Evolutionary conservation across 2,797 vertebrate species (phyloP).

Genomic region (Tympanoctomys barrerae): DNA sequence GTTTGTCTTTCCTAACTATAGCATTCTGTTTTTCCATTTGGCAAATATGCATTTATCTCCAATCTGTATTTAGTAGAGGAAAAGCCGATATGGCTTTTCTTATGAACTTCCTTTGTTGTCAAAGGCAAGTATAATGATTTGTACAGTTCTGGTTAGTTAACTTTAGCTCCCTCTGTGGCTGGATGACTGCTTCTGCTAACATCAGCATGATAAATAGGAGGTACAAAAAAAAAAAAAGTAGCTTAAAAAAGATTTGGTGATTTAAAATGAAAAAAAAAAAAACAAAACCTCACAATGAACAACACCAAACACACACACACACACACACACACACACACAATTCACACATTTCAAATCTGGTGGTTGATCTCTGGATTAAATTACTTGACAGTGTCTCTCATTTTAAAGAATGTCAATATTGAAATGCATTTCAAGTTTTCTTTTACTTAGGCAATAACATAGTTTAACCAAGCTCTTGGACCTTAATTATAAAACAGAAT

Average conservation of each 20-base stretch:
- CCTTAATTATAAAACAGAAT: constrained; percentile 89
- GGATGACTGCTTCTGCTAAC: constrained; percentile 81
- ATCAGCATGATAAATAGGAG: constrained; percentile 83
- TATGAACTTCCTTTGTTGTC: constrained; percentile 80
- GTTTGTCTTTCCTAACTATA: constrained; percentile 75
- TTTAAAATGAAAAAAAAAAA: constrained; percentile 77
- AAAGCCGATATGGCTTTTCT: constrained; percentile 76
- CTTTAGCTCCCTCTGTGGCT: constrained; percentile 85
- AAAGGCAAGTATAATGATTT: constrained; percentile 80
- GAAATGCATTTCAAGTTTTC: constrained; percentile 92
- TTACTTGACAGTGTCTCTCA: constrained; percentile 91
- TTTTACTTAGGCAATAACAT: constrained; percentile 88
- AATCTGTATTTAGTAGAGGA: constrained; percentile 79
- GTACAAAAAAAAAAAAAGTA: constrained; percentile 85
- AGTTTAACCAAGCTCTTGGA: constrained; percentile 89
- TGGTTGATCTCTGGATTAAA: constrained; percentile 85
- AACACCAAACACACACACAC: constrained; percentile 61
- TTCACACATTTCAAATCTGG: constrained; percentile 79
- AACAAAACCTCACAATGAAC: constrained; percentile 22
- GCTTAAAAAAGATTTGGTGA: constrained; percentile 82
- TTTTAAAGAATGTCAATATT: constrained; percentile 89
- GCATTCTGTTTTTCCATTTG: constrained; percentile 77
- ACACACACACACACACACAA: neutral
- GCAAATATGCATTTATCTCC: constrained; percentile 80
- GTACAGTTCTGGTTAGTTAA: constrained; percentile 77